These are phyloP conservation scores for Zaprionus bogoriensis DNA, from an alignment of 2,888 invertebrate species.

Conservation along the genomic window DNA sequence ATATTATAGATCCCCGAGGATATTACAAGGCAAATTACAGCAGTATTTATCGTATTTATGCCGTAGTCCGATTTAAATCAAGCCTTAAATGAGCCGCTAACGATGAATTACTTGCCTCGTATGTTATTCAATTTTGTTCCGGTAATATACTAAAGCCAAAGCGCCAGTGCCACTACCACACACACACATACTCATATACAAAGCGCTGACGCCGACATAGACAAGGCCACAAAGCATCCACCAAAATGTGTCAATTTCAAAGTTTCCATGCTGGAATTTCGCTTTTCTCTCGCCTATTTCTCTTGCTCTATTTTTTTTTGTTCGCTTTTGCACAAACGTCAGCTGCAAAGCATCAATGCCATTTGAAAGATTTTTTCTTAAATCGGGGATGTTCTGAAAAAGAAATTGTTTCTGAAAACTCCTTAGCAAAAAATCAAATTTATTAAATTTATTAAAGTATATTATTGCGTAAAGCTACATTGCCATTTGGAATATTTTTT, in stretches of 20 bases:
- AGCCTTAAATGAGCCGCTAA: constrained; percentile 46
- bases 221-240: constrained; percentile 35
- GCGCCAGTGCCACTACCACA: no score
- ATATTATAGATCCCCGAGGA: no score
- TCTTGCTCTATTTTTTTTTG: constrained; percentile 4
- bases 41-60: constrained; percentile 26
- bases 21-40: constrained; percentile 46
- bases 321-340: not conserved
- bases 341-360: constrained; percentile 2
- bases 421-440: no score
- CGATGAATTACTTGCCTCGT: constrained; percentile 27
- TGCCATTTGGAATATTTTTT: no score
- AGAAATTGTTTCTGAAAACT: not conserved
- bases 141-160: no score
- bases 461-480: no score
- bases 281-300: constrained; percentile 1
- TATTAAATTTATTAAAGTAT: no score
- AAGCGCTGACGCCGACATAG: constrained; percentile 19
- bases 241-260: constrained; percentile 47
- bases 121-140: constrained; percentile 23
- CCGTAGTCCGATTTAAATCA: constrained; percentile 23
- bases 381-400: not conserved
- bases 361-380: not conserved
- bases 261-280: constrained; percentile 25
- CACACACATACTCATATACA: constrained; percentile 10